Conservation (phyloP, 2,113 vertebrate genomes). For the Cebidichthys violaceus region DNA sequence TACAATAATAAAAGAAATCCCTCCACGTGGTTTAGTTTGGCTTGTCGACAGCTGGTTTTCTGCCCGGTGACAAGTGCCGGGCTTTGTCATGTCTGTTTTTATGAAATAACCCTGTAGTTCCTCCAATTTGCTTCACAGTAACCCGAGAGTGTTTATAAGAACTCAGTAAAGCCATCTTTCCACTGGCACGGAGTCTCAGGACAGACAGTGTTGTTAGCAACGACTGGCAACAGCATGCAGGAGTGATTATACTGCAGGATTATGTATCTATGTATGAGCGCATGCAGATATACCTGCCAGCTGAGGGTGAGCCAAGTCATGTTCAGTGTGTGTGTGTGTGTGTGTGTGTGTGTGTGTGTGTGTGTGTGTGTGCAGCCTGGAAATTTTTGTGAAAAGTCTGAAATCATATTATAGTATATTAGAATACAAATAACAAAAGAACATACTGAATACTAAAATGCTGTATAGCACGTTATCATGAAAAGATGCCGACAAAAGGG, state of each 20-base stretch:
- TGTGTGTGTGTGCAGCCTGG: neutral
- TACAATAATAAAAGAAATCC: neutral
- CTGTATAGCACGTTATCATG: neutral
- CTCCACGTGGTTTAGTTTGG: neutral
- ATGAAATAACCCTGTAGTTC: neutral
- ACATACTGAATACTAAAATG: neutral
- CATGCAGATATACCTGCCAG: conserved; percentile 54
- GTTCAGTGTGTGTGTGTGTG: conserved; percentile 5
- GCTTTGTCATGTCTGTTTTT: conserved; percentile 27
- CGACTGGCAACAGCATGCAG: conserved; percentile 59
- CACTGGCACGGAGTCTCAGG: conserved; percentile 13
- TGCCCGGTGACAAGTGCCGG: neutral
- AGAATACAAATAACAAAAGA: neutral
- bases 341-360: conserved; percentile 9
- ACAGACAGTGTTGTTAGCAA: conserved; percentile 76
- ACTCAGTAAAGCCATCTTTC: conserved; percentile 31
- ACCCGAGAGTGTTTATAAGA: conserved; percentile 31
- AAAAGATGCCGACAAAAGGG: neutral
- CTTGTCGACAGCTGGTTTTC: conserved; percentile 14
- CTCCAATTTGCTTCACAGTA: conserved; percentile 23
- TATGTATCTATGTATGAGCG: conserved; percentile 40
- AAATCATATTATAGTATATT: neutral
- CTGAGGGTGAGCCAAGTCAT: conserved; percentile 21
- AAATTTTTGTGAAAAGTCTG: neutral
- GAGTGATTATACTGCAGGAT: conserved; percentile 34